Conservation (phyloP, 2,888 invertebrate genomes). For the Myathropa florea region DNA sequence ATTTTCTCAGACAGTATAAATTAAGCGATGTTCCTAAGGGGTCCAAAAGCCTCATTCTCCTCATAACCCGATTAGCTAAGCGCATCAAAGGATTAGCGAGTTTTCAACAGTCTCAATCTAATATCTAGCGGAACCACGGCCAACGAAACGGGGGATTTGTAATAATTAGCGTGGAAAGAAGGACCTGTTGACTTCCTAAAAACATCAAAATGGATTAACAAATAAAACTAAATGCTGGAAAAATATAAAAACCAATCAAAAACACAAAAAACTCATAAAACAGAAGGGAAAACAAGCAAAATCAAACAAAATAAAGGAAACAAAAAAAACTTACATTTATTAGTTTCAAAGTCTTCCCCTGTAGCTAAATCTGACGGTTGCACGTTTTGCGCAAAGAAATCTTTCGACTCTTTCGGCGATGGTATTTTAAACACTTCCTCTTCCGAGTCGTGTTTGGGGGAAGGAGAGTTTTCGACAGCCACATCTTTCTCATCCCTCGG, state of each 20-base stretch:
- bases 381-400: conserved; percentile 20
- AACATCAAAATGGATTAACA: neutral
- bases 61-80: too few species aligned
- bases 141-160: too few species aligned
- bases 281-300: conserved; percentile 8
- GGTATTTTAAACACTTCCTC: conserved; percentile 76
- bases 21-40: too few species aligned
- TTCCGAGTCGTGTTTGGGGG: neutral
- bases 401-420: neutral
- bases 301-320: conserved; percentile 1
- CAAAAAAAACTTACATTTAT: conserved; percentile 70
- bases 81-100: too few species aligned
- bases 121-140: too few species aligned
- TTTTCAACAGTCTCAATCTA: too few species aligned
- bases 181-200: too few species aligned
- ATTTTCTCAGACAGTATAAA: too few species aligned
- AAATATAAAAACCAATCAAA: neutral
- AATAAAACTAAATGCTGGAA: neutral
- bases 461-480: conserved; percentile 74
- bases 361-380: conserved; percentile 43
- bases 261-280: neutral
- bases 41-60: too few species aligned
- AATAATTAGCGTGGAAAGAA: too few species aligned
- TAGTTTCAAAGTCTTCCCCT: conserved; percentile 71
- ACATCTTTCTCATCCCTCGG: conserved; percentile 77